phyloP scores from a whole-genome alignment of 1,140 invertebrate species.

The Nymphalis io region DNA sequence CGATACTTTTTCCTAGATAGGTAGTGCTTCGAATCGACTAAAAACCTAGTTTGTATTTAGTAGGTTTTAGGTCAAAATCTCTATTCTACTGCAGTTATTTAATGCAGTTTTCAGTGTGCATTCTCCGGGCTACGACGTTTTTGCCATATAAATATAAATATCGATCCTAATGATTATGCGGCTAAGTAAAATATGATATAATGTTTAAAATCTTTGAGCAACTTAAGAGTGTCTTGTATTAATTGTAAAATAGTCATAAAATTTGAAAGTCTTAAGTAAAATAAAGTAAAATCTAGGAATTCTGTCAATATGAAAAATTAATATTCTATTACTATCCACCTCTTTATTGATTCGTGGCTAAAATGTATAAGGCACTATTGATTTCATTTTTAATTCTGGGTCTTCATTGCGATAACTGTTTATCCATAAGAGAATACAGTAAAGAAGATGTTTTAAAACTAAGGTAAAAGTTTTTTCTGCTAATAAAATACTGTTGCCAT shows the following conservation, averaged over 20 bases:
- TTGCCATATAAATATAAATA: not conserved
- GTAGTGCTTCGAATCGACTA: no score
- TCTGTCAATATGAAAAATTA: no score
- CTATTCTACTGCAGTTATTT: not conserved
- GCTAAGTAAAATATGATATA: not conserved
- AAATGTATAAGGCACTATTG: slow-evolving; percentile 39
- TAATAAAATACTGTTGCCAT: not conserved
- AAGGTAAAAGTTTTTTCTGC: slow-evolving; percentile 44
- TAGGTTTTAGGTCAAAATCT: no score
- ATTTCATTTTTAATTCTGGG: slow-evolving; percentile 41
- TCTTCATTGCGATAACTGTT: slow-evolving; percentile 46
- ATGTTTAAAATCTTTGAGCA: not conserved
- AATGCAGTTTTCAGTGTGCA: not conserved
- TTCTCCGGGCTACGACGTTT: not conserved
- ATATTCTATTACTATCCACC: not conserved
- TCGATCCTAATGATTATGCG: not conserved
- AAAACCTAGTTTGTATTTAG: no score
- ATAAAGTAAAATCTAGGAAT: no score
- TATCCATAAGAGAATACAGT: slow-evolving; percentile 63
- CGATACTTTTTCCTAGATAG: no score
- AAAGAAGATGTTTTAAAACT: slow-evolving; percentile 69
- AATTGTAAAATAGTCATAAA: no score
- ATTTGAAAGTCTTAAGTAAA: no score
- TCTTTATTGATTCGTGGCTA: slow-evolving; percentile 22
- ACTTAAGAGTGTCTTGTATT: not conserved